phyloP scores from a whole-genome alignment of 2,797 vertebrate genomes.

The Ctenosaura bakeri region DNA sequence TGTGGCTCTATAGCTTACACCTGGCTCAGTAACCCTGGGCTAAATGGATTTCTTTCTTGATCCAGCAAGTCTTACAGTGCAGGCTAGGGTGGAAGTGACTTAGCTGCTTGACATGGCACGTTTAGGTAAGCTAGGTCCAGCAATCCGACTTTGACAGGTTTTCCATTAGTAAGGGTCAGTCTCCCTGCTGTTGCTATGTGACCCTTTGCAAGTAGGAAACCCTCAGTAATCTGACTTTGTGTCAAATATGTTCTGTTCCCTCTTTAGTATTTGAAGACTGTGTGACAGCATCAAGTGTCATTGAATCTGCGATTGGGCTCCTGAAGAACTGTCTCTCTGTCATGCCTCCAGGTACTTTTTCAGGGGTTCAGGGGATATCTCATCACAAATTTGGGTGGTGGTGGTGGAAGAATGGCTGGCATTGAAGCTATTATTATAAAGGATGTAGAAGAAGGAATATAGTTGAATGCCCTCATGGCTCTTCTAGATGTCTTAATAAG shows the following conservation, averaged over 20 bases:
- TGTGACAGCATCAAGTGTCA: constrained; percentile 86
- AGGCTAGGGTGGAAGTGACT: background rate
- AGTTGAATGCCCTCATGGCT: background rate
- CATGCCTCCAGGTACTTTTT: constrained; percentile 91
- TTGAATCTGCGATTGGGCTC: constrained; percentile 88
- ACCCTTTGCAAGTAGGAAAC: background rate
- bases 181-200: background rate
- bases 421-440: background rate
- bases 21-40: background rate
- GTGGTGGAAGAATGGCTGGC: background rate
- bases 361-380: background rate
- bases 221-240: background rate
- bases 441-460: background rate
- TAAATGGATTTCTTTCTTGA: background rate
- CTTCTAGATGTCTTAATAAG: background rate
- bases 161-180: background rate
- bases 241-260: background rate
- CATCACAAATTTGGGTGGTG: background rate
- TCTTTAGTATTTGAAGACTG: constrained; percentile 90
- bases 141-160: background rate
- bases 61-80: background rate
- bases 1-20: background rate
- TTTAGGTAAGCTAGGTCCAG: background rate
- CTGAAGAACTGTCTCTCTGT: constrained; percentile 89
- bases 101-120: background rate